These are phyloP conservation scores for Hoplostethus atlanticus DNA, from an alignment of 2,797 vertebrate genomes.

Conservation along the genomic window DNA sequence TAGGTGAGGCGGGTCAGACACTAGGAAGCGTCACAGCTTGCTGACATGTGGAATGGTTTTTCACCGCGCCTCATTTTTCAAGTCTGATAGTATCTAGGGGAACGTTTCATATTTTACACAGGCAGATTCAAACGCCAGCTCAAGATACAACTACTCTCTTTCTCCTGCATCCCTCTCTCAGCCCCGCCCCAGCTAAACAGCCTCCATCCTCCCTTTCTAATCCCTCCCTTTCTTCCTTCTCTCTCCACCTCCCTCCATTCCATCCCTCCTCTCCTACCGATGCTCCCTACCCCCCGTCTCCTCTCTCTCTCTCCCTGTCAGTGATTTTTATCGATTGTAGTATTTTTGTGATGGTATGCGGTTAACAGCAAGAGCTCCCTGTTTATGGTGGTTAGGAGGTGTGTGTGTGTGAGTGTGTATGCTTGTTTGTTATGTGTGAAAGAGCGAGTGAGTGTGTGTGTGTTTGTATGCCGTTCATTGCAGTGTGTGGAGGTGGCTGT, in stretches of 20 bases:
- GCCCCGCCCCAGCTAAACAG: no score
- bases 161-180: neutral
- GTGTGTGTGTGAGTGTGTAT: constrained; percentile 5
- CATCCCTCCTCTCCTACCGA: constrained; percentile 21
- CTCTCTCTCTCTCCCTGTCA: constrained; percentile 24
- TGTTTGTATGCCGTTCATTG: constrained; percentile 19
- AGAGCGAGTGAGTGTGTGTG: constrained; percentile 6
- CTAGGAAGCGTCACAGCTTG: neutral
- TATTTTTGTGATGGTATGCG: constrained; percentile 11
- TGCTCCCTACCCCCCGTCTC: constrained; percentile 16
- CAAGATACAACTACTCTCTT: neutral
- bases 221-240: neutral
- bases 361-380: constrained; percentile 15
- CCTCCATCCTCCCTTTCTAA: neutral
- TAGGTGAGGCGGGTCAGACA: neutral
- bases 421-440: constrained; percentile 3
- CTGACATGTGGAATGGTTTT: constrained; percentile 1
- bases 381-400: constrained; percentile 1
- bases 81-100: neutral
- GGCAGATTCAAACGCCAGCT: neutral
- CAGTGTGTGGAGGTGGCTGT: constrained; percentile 36
- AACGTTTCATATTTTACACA: constrained; percentile 6
- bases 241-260: neutral
- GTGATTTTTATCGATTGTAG: constrained; percentile 41
- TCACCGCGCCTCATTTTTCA: neutral